Evolutionary conservation across 2,888 invertebrate species (phyloP).

Genomic region (Drosophila meridionalis): DNA sequence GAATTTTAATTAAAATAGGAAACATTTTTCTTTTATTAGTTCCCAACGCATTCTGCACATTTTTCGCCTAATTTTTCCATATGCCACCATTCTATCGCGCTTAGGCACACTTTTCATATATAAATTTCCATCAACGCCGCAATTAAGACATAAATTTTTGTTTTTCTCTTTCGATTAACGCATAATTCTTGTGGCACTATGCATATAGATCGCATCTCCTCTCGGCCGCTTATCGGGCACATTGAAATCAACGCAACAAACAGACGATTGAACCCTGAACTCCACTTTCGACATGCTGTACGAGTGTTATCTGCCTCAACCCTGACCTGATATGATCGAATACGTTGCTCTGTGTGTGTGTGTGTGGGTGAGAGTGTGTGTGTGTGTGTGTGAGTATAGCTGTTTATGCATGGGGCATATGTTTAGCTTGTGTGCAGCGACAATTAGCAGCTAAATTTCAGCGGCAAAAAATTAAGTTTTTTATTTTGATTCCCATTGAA

Average conservation of each 20-base stretch:
- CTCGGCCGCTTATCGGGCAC: slow-evolving; percentile 42
- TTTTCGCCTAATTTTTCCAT: background rate
- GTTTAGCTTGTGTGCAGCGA: slow-evolving; percentile 31
- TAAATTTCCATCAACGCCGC: slow-evolving; percentile 33
- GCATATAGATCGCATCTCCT: background rate
- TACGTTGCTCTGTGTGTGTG: background rate
- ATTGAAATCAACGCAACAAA: slow-evolving; percentile 49
- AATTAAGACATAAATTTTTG: slow-evolving; percentile 25
- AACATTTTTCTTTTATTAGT: background rate
- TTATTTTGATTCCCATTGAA: background rate
- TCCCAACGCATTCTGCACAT: background rate
- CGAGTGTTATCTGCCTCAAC: slow-evolving; percentile 37
- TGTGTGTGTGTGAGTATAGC: too few species aligned
- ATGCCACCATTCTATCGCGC: background rate
- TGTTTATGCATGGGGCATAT: slow-evolving; percentile 48
- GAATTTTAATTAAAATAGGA: background rate
- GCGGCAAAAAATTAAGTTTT: slow-evolving; percentile 8
- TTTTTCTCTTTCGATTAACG: slow-evolving; percentile 32
- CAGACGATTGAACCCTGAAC: slow-evolving; percentile 59
- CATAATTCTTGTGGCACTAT: slow-evolving; percentile 1
- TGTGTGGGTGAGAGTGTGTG: background rate
- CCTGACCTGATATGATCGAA: slow-evolving; percentile 56
- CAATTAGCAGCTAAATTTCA: slow-evolving; percentile 62
- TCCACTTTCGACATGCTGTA: slow-evolving; percentile 26
- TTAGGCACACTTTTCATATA: slow-evolving; percentile 12